Percentiles rank a stretch among this genome's conserved stretches.
Evolutionary conservation across 2,888 invertebrate species (phyloP).

Genomic region (Tortrix viridana): DNA sequence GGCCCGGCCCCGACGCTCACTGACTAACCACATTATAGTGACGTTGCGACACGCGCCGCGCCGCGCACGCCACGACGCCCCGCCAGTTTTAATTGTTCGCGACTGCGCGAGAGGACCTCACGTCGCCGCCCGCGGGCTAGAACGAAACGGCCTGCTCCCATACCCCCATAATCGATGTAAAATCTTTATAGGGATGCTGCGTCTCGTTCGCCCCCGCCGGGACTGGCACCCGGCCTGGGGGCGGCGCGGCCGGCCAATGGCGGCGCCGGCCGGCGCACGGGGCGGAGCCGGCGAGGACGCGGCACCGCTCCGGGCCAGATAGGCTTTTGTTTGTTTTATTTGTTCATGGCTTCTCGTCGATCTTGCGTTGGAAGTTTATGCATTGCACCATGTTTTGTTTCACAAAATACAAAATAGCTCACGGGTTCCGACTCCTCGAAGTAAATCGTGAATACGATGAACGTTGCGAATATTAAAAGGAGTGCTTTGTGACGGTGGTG

Average conservation of each 20-base stretch:
- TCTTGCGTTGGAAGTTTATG: constrained; percentile 83
- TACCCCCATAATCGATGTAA: constrained; percentile 79
- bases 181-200: constrained; percentile 75
- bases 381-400: constrained; percentile 83
- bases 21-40: constrained; percentile 87
- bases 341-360: constrained; percentile 81
- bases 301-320: constrained; percentile 70
- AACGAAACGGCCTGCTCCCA: constrained; percentile 72
- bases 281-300: constrained; percentile 51
- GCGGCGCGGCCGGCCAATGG: constrained; percentile 46
- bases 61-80: constrained; percentile 64
- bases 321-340: constrained; percentile 83
- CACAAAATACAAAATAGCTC: constrained; percentile 72
- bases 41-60: constrained; percentile 66
- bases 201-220: constrained; percentile 69
- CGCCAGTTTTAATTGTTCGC: constrained; percentile 81
- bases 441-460: constrained; percentile 69
- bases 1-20: constrained; percentile 85
- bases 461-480: constrained; percentile 50
- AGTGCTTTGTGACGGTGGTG: constrained; percentile 62
- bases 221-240: constrained; percentile 53
- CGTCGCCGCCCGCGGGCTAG: constrained; percentile 73
- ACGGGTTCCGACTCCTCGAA: constrained; percentile 78
- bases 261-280: constrained; percentile 46
- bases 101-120: constrained; percentile 76